Conservation (phyloP, 2,888 invertebrate species). For the Ophraella communa region DNA sequence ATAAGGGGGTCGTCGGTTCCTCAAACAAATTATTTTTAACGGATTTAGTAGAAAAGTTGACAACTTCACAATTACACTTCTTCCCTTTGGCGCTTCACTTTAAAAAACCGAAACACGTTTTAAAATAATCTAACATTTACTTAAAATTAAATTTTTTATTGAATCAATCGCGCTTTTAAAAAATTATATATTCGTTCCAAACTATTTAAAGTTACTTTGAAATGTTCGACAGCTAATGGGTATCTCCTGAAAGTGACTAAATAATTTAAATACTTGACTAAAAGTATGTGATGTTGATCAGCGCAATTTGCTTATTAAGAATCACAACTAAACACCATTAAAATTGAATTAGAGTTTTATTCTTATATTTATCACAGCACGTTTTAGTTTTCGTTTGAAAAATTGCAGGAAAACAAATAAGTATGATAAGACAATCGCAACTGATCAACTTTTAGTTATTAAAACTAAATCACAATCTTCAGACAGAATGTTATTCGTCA, state of each 20-base stretch:
- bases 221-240: constrained; percentile 6
- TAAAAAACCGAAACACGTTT: no score
- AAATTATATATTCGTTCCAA: neutral
- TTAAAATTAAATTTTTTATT: neutral
- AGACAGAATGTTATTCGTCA: constrained; percentile 23
- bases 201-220: neutral
- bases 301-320: constrained; percentile 15
- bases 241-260: neutral
- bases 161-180: neutral
- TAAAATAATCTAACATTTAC: neutral
- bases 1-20: no score
- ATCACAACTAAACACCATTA: constrained; percentile 26
- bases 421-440: constrained; percentile 9
- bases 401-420: constrained; percentile 30
- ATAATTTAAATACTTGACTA: neutral
- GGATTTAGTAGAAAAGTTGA: no score
- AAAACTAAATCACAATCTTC: constrained; percentile 2
- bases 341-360: constrained; percentile 23
- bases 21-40: no score
- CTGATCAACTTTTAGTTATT: constrained; percentile 7
- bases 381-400: constrained; percentile 28
- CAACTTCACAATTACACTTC: no score
- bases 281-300: constrained; percentile 12
- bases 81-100: no score
- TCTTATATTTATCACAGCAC: constrained; percentile 38